These are phyloP conservation scores for Coecobrya sp. DNA, from an alignment of 2,888 invertebrate species.

Conservation along the genomic window DNA sequence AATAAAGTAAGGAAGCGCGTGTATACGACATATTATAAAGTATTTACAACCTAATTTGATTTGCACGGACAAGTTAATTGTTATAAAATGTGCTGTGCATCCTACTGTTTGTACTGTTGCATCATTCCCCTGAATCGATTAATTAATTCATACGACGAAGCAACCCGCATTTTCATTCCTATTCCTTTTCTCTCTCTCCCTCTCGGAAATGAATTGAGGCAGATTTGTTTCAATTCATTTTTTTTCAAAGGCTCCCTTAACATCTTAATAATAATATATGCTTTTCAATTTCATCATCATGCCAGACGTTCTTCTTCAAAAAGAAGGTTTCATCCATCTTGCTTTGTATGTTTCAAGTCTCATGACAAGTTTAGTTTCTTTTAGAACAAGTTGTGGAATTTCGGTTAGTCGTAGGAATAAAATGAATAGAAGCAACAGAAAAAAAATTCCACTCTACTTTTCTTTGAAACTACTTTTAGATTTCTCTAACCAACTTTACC, in stretches of 20 bases:
- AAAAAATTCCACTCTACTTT: not conserved
- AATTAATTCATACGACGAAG: not conserved
- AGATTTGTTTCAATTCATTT: no score
- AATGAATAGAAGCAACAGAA: not conserved
- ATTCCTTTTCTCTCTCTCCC: no score
- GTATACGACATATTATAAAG: not conserved
- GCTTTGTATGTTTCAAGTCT: not conserved
- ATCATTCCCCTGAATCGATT: not conserved
- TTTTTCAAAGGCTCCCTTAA: no score
- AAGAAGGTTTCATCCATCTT: slow-evolving; percentile 16
- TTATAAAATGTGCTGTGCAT: not conserved
- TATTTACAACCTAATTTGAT: slow-evolving; percentile 27
- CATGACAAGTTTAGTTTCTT: slow-evolving; percentile 9
- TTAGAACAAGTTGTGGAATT: not conserved
- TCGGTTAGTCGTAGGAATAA: not conserved
- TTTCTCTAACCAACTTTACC: not conserved
- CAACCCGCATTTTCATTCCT: no score
- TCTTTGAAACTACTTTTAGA: not conserved
- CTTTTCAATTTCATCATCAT: no score
- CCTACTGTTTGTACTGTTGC: no score
- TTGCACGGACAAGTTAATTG: not conserved
- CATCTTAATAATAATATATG: no score
- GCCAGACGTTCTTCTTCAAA: no score
- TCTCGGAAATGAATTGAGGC: no score
- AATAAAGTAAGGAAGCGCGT: slow-evolving; percentile 38